Evolutionary conservation across 2,113 vertebrate species (phyloP), one percentile per base, ranked within the genome.

Genomic region (Chionodraco myersi): DNA sequence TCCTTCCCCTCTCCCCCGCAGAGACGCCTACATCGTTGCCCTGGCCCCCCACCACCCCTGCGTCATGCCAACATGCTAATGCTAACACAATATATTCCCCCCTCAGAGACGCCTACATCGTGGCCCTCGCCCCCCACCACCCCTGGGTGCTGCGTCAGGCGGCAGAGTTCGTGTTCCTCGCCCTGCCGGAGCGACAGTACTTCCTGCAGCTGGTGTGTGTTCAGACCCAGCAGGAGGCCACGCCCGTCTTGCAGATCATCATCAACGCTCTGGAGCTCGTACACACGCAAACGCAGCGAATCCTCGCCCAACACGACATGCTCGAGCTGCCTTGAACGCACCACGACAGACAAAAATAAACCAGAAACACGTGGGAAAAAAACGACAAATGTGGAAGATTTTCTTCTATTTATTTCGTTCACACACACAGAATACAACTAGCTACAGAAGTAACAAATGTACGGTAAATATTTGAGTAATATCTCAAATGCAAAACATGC

Each of bases 131-230:
- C 0, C 94, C 93, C 0, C 87, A 97, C 80, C 96, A 97, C 87
- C 84, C 91, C 10, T 97, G 96, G 96, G 26, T 96, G 3, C 58
- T 97, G 2, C 94, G 94, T 0, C 95, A 94, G 45, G 95, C 94
- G 0, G 95, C 92, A 0, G 91, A 94, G 77, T 14, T 97, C 0
- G 95, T 95, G 0, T 96, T 97, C 83, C 77, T 93, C 2, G 91
- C 95, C 0, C 92, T 98, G 63, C 96, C 97, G 0, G 84, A 92
- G 10, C 83, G 95, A 9, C 23, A 53, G 10, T 89, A 90, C 49
- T 91, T 97, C 86, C 92, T 96, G 49, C 59, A 84, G 56, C 82
- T 96, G 65, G 90, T 96, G 5, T 95, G 96, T 2, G 95, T 94
- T 0, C 52, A 49, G 4, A 79, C 61, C 15, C 69, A 89, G 44